phyloP scores from a whole-genome alignment of 2,113 vertebrate species.

The Oceanites oceanicus region DNA sequence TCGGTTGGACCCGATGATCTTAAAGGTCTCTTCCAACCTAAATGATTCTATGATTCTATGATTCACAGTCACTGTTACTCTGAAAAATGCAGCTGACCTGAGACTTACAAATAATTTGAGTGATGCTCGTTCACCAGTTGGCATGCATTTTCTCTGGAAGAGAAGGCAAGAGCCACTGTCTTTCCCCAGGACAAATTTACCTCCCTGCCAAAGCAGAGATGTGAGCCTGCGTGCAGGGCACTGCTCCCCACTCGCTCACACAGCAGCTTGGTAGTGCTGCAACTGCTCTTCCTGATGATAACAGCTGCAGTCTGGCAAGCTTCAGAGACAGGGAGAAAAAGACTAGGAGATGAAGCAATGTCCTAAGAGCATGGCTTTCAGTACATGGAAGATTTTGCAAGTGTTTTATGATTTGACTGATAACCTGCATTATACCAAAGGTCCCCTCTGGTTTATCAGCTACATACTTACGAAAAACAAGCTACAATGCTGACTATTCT shows the following conservation, averaged over 20 bases:
- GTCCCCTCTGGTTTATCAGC: not conserved
- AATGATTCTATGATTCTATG: no score
- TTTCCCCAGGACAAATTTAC: not conserved
- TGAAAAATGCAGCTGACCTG: not conserved
- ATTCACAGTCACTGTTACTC: not conserved
- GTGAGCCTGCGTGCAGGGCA: not conserved
- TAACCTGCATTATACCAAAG: not conserved
- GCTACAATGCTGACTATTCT: not conserved
- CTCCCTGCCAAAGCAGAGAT: not conserved
- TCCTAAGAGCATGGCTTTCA: not conserved
- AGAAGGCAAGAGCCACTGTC: not conserved
- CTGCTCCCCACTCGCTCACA: not conserved
- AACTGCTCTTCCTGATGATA: accelerated
- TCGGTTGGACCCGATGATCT: no score
- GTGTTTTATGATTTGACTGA: not conserved
- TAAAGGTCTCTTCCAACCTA: no score
- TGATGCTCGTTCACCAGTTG: accelerated
- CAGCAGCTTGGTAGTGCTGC: accelerated
- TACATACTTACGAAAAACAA: not conserved
- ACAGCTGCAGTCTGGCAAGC: not conserved
- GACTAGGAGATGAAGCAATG: not conserved
- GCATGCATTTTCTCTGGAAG: not conserved
- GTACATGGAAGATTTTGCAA: not conserved
- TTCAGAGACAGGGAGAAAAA: not conserved
- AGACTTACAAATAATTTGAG: not conserved